Percentiles rank a stretch among this genome's conserved stretches.
These are phyloP conservation scores for Drosophila azteca DNA, from an alignment of 1,140 invertebrate genomes.

Conservation along the genomic window DNA sequence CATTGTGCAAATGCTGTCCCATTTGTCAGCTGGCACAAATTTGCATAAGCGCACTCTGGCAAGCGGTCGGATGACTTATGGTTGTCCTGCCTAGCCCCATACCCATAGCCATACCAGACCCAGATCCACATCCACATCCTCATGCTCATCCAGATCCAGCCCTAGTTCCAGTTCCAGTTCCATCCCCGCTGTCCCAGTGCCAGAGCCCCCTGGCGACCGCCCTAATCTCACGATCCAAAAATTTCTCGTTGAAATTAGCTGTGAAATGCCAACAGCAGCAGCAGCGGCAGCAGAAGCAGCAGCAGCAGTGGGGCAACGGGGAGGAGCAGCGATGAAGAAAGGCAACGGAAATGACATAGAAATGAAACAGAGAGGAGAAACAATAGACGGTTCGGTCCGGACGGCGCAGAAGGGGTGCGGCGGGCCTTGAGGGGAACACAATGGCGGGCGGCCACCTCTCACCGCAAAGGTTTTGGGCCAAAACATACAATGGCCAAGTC, in stretches of 20 bases:
- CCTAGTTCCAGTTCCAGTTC: neutral
- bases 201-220: conserved; percentile 14
- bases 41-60: conserved; percentile 75
- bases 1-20: conserved; percentile 80
- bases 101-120: neutral
- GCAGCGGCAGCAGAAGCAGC: conserved; percentile 12
- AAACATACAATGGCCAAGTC: conserved; percentile 51
- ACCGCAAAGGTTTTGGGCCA: conserved; percentile 50
- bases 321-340: conserved; percentile 1
- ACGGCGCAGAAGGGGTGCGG: neutral
- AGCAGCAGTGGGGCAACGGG: conserved; percentile 3
- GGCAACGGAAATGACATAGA: conserved; percentile 73
- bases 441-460: conserved; percentile 38
- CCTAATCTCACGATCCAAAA: conserved; percentile 77
- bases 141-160: neutral
- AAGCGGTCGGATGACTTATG: conserved; percentile 79
- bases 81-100: conserved; percentile 42
- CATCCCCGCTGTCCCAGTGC: too few species aligned
- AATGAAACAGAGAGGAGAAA: conserved; percentile 75
- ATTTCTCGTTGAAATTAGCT: conserved; percentile 76
- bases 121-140: neutral
- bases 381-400: conserved; percentile 40
- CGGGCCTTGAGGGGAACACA: neutral
- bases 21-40: conserved; percentile 80
- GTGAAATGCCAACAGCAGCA: conserved; percentile 61